Conservation (phyloP, 2,888 invertebrate species). For the Diploptera punctata region DNA sequence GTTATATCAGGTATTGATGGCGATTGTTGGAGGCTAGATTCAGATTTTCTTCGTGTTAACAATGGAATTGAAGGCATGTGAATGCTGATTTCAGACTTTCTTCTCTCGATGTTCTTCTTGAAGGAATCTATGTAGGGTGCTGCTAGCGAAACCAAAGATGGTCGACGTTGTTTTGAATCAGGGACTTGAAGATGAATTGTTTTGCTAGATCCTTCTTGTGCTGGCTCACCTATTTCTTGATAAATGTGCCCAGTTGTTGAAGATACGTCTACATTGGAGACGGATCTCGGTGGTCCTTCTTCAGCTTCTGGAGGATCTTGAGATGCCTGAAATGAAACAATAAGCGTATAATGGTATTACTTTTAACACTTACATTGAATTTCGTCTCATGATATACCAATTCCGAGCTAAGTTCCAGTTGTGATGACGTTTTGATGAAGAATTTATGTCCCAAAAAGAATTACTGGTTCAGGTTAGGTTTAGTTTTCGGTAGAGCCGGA, state of each 20-base stretch:
- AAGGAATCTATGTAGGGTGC: slow-evolving; percentile 4
- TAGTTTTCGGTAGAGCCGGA: too few relatives aligned
- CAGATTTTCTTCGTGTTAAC: background rate
- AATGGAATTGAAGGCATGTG: background rate
- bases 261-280: background rate
- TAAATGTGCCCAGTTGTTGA: background rate
- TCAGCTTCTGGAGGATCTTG: too few relatives aligned
- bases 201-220: background rate
- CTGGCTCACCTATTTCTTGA: background rate
- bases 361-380: too few relatives aligned
- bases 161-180: background rate
- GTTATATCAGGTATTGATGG: background rate
- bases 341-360: too few relatives aligned
- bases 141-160: background rate
- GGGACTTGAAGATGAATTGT: background rate
- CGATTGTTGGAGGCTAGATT: background rate
- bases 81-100: slow-evolving; percentile 17
- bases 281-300: background rate
- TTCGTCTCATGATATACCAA: too few relatives aligned
- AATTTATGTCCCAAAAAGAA: too few relatives aligned
- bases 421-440: too few relatives aligned
- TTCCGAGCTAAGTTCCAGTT: too few relatives aligned
- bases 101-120: background rate
- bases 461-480: too few relatives aligned
- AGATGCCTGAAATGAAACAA: too few relatives aligned